Base-by-base conservation (phyloP, 1,140 invertebrate genomes). In the Pogonomyrmex barbatus region DNA sequence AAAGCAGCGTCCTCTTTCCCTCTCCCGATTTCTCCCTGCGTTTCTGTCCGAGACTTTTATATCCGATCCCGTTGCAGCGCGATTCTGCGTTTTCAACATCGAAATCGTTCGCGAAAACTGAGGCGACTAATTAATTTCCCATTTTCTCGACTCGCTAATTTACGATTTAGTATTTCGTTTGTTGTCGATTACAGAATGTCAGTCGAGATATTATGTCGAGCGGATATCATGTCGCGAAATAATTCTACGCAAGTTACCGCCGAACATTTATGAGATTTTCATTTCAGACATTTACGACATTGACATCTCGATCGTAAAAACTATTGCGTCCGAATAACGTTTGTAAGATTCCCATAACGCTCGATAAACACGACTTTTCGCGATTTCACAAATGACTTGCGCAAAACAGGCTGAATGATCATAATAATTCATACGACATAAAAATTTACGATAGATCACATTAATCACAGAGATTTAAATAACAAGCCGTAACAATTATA, bases 51-150 rank as follows among this genome's bases (percentile, higher is more conserved):
- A 70, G 45, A 52, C 65, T n/a, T 65, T 83, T 52, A 33, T 17
- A 36, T 71, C 14, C n/a, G 14, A 52, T 42, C 14, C 17, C 50
- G 9, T 8, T n/a, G 4, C 24, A 5, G 4, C 10, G 24, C 75
- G 50, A 62, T 36, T 45, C 10, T 9, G 52, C 10, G 54, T 56
- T 36, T 50, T 24, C 24, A 24, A 24, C 24, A 24, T 24, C 60
- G 33, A 39, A 50, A 84, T 76, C 24, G 36, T 65, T 85, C 65
- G 45, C 47, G 39, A 85, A 85, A 63, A 78, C n/a, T 62, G 33
- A 52, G 33, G 52, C 56, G 47, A 54, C 33, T 36, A 45, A 50
- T 54, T 0, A 9, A 58, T 75, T 12, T 4, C 6, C 47, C 24
- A n/a, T 77, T 42, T 42, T 75, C 42, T 58, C 56, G n/a, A 42